phyloP scores from a whole-genome alignment of 2,888 invertebrate genomes.

The Brachycybe producta region DNA sequence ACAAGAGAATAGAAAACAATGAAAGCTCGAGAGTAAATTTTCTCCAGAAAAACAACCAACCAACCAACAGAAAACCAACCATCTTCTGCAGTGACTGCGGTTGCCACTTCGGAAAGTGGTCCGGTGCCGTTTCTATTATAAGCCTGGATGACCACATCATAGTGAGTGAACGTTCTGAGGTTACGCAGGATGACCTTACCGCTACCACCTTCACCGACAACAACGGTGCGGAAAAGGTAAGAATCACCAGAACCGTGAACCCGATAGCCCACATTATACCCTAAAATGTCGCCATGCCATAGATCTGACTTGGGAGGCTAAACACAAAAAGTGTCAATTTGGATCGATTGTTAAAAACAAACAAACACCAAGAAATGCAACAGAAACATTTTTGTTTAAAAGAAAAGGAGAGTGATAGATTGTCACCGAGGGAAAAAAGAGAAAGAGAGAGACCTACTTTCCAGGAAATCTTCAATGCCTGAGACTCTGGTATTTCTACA shows the following conservation, averaged over 20 bases:
- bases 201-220: conserved; percentile 5
- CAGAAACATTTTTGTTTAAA: neutral
- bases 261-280: conserved; percentile 20
- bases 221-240: conserved; percentile 16
- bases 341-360: too few species aligned
- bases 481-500: conserved; percentile 8
- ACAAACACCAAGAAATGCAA: neutral
- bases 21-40: too few species aligned
- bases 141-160: conserved; percentile 21
- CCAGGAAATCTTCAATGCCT: conserved; percentile 14
- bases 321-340: neutral
- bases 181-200: conserved; percentile 15
- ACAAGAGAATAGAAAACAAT: neutral
- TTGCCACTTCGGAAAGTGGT: conserved; percentile 18
- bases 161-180: conserved; percentile 19
- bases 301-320: conserved; percentile 13
- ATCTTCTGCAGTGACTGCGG: conserved; percentile 19
- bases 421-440: too few species aligned
- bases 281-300: conserved; percentile 18
- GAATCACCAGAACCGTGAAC: conserved; percentile 16
- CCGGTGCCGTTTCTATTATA: conserved; percentile 20
- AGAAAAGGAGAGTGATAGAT: too few species aligned
- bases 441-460: neutral
- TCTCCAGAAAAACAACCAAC: neutral
- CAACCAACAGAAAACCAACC: conserved; percentile 13